A percentile compares a stretch with the other conserved stretches of the same genome.
Conservation (phyloP, 2,888 invertebrate species). For the Nephrotoma flavescens region DNA sequence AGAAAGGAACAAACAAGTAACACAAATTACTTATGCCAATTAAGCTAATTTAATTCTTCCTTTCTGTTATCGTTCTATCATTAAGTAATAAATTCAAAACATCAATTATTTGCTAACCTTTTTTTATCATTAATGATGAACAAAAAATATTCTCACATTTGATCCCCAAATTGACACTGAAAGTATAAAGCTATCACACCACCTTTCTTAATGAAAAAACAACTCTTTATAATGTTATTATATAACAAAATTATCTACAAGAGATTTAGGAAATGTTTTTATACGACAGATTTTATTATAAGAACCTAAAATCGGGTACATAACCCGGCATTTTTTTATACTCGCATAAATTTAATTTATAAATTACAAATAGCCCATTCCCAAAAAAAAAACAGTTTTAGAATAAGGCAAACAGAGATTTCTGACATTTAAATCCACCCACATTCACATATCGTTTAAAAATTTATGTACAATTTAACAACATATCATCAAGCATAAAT, state of each 20-base stretch:
- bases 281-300: neutral
- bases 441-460: neutral
- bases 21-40: no score
- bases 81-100: no score
- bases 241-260: neutral
- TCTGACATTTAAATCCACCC: neutral
- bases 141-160: neutral
- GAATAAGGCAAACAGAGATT: neutral
- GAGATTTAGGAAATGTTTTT: neutral
- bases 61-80: no score
- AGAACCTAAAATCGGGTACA: neutral
- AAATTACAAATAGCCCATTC: neutral
- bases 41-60: no score
- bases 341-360: neutral
- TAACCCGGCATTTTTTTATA: neutral
- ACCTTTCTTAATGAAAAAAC: neutral
- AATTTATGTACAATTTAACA: neutral
- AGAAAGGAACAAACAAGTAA: no score
- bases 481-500: neutral
- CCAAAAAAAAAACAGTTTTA: neutral
- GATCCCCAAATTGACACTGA: neutral
- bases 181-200: neutral
- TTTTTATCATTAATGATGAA: no score
- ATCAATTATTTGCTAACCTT: no score
- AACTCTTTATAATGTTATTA: neutral